Evolutionary conservation across 2,888 invertebrate genomes (phyloP), one percentile per base, ranked within the genome.

Genomic region (Agriotes lineatus): DNA sequence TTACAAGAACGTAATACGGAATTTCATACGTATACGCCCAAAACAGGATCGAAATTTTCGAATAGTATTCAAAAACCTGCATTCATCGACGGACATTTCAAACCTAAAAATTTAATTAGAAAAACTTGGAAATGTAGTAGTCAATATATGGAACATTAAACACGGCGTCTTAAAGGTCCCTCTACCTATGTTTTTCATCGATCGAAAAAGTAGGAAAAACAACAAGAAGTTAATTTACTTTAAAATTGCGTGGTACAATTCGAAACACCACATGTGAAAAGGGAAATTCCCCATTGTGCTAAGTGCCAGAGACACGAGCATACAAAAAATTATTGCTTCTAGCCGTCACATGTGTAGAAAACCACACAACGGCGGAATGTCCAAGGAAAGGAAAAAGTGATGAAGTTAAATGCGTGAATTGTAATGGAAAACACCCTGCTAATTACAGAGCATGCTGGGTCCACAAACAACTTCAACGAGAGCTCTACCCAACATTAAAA

Each of bases 261-360:
- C 4, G 66, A 66, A 59, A 35, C 66, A 59, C 66, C 59, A 12
- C 16, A 19, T 14, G 58, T 42, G 18, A 66, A 50, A 59, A 66
- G 6, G 33, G 50, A 66, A 35, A 50, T 66, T 20, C 66, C 66
- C 7, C 58, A 65, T 6, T 50, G 50, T 20, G 16, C 16, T 5
- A 50, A 50, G 12, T 19, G 54, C 6, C 54, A 54, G 12, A 4
- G 30, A 16, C 6, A 18, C 30, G 54, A 30, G 3, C 54, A 54
- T 30, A 54, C 54, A 2, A 54, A 56, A 9, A 33, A 56, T 19
- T 56, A 56, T 25, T 56, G 56, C 18, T 18, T 16, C 12, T 3
- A 56, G 6, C 35, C 37, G 37, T 37, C 4, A 57, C 16, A 4
- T 10, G 7, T 18, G 6, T 4, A 37, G 20, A 18, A 16, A 50